Conservation (phyloP, 2,113 vertebrate species). For the Glaucomys volans region DNA sequence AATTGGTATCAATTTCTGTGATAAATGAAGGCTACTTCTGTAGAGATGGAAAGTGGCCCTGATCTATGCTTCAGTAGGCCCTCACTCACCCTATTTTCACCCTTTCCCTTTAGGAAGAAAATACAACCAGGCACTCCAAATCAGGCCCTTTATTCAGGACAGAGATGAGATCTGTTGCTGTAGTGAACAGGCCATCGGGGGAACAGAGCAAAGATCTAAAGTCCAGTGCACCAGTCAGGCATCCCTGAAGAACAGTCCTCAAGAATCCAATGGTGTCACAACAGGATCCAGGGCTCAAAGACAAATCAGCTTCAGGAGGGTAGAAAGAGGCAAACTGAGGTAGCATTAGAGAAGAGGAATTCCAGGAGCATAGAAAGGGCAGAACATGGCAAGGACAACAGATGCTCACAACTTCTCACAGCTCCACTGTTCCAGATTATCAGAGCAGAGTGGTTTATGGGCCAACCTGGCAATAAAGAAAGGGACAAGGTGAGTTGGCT, state of each 20-base stretch:
- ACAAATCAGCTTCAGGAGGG: not conserved
- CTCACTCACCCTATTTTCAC: not conserved
- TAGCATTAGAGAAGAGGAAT: conserved; percentile 22
- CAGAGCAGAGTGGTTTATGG: conserved; percentile 73
- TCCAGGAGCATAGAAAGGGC: not conserved
- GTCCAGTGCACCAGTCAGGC: not conserved
- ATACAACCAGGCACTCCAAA: conserved; percentile 17
- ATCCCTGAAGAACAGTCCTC: not conserved
- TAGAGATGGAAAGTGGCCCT: not conserved
- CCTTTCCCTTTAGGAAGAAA: conserved; percentile 23
- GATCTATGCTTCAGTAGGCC: not conserved
- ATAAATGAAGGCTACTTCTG: not conserved
- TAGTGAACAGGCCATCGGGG: not conserved
- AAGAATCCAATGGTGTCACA: not conserved
- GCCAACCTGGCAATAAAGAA: conserved; percentile 69
- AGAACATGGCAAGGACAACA: not conserved
- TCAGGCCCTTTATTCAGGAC: conserved; percentile 74
- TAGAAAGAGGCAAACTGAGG: conserved; percentile 15
- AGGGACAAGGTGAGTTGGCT: not conserved
- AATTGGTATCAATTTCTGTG: not conserved
- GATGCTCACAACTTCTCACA: conserved; percentile 34
- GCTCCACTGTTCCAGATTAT: conserved; percentile 78
- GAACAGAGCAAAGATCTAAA: not conserved
- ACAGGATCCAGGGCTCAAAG: conserved; percentile 16
- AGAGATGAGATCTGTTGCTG: not conserved